Base-by-base conservation (phyloP, 2,888 invertebrate genomes). In the Teleogryllus oceanicus region DNA sequence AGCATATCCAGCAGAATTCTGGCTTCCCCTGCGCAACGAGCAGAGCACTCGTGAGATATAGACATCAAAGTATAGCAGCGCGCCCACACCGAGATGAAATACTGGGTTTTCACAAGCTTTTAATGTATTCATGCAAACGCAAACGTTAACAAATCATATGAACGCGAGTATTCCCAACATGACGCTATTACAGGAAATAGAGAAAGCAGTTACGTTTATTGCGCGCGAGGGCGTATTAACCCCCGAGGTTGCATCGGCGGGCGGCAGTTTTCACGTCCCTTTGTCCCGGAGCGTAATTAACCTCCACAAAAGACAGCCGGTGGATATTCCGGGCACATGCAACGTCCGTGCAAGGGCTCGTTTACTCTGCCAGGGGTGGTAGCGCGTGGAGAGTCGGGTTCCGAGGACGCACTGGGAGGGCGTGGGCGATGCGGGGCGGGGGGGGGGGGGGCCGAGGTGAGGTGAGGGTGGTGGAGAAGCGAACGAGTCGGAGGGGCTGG, bases 241-340 rank as follows among this genome's bases (percentile, higher is more conserved):
- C 62, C n/a, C 62, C 62, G 62, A 13, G 16, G 13, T 62, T 62
- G 62, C 62, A 18, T 62, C 62, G 62, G 16, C n/a, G 16, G 0
- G 62, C n/a, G 62, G 62, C 62, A 18, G 62, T 62, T 13, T 62
- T 62, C n/a, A 62, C 62, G 62, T 62, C 62, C 62, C 62, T 62
- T 62, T 62, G 62, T 62, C 16, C 62, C n/a, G 62, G n/a, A 18
- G 62, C 13, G 62, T 62, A 62, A 62, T 62, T 62, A 62, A 18
- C 62, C 62, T 13, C 16, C n/a, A 62, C 62, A 62, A 62, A 62
- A 62, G 62, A n/a, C 62, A 62, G 13, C 13, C 62, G 62, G 62
- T 62, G 62, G 62, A 62, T 62, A 62, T 62, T 62, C 62, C 62
- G n/a, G n/a, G 62, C 62, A 62, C 62, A 62, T n/a, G 13, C 62